Conservation (phyloP, 2,797 vertebrate species). For the Lacerta viridis region DNA sequence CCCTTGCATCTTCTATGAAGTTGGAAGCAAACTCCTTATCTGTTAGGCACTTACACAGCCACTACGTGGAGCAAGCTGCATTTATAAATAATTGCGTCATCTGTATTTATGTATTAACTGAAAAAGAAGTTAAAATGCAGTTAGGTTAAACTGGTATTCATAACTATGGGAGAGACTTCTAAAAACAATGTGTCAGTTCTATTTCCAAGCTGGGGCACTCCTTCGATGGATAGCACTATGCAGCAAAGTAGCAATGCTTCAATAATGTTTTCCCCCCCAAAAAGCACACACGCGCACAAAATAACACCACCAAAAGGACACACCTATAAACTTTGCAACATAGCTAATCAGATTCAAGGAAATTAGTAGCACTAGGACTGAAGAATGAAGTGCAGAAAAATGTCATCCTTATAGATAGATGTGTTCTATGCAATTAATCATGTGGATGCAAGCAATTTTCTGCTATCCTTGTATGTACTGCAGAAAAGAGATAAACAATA, state of each 20-base stretch:
- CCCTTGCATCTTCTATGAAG: too few species aligned
- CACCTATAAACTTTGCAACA: background rate
- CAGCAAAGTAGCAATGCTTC: background rate
- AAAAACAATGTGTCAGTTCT: background rate
- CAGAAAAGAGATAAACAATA: constrained; percentile 35
- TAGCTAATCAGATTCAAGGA: constrained; percentile 11
- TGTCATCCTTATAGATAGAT: constrained; percentile 8
- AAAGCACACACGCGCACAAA: background rate
- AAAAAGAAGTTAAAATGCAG: background rate
- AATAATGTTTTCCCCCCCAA: background rate
- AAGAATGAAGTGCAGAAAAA: constrained; percentile 20
- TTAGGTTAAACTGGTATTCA: background rate
- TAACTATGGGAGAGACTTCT: background rate
- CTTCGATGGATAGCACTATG: background rate
- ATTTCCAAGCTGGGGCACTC: background rate
- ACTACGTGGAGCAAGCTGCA: background rate
- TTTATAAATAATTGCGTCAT: background rate
- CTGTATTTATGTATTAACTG: background rate
- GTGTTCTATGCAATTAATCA: constrained; percentile 34
- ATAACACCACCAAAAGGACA: background rate
- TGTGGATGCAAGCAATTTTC: constrained; percentile 42
- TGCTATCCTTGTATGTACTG: constrained; percentile 32
- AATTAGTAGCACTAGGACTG: constrained; percentile 23
- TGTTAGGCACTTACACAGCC: background rate
- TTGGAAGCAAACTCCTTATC: background rate